Evolutionary conservation across 2,113 vertebrate genomes (phyloP).

Genomic region (Okapia johnstoni): DNA sequence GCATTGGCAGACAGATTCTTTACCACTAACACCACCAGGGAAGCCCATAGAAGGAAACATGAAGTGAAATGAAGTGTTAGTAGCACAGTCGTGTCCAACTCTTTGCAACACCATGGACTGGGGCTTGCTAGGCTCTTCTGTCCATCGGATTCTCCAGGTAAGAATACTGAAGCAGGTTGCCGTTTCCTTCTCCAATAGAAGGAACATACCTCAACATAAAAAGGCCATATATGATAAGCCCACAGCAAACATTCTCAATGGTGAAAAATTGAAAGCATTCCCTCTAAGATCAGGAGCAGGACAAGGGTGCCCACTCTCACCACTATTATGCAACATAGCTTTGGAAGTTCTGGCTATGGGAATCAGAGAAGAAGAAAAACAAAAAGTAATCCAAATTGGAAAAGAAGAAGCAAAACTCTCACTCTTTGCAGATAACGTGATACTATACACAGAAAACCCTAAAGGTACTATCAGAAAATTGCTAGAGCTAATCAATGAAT

Average conservation of each 20-base stretch:
- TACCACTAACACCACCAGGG: not conserved
- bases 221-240: not conserved
- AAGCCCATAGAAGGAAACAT: not conserved
- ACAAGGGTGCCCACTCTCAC: not conserved
- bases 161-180: not conserved
- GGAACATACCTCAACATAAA: not conserved
- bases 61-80: not conserved
- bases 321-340: not conserved
- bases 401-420: not conserved
- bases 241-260: not conserved
- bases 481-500: not conserved
- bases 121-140: not conserved
- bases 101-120: not conserved
- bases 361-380: not conserved
- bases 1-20: not conserved
- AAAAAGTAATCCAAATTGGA: not conserved
- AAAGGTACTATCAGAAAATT: not conserved
- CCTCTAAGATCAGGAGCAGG: not conserved
- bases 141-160: not conserved
- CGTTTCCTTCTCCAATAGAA: not conserved
- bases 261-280: not conserved
- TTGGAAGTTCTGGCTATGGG: not conserved
- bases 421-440: not conserved
- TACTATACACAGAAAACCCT: not conserved
- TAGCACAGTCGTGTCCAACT: not conserved